phyloP scores from a whole-genome alignment of 2,797 vertebrate genomes.

The Zalophus californianus region DNA sequence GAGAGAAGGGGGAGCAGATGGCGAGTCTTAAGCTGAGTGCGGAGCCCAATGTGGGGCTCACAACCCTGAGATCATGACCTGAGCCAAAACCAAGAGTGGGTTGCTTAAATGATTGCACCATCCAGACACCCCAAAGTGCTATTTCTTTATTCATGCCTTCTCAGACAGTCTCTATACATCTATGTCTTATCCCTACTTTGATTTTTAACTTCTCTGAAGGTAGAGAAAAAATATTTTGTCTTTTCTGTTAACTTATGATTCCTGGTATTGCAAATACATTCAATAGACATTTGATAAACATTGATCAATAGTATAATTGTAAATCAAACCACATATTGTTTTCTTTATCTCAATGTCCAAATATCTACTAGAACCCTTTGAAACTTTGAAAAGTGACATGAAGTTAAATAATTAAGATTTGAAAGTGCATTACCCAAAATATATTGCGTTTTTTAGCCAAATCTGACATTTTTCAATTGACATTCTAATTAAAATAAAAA shows the following conservation, averaged over 20 bases:
- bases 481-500: slow-evolving; percentile 27
- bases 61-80: neutral
- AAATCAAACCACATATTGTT: neutral
- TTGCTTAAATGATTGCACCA: neutral
- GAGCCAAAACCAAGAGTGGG: neutral
- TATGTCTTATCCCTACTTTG: neutral
- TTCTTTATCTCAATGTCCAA: neutral
- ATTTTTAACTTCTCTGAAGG: neutral
- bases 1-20: neutral
- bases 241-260: neutral
- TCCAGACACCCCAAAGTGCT: neutral
- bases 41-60: neutral
- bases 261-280: neutral
- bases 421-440: neutral
- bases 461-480: neutral
- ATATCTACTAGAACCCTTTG: neutral
- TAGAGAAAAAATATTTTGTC: neutral
- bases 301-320: neutral
- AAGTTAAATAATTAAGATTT: neutral
- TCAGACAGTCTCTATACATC: neutral
- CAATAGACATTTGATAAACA: neutral
- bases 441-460: neutral
- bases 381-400: neutral
- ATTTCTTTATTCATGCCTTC: neutral
- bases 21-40: neutral